Percentiles rank a stretch among this genome's conserved stretches.
phyloP scores from a whole-genome alignment of 2,797 vertebrate genomes.

The Sebastes diaconus region DNA sequence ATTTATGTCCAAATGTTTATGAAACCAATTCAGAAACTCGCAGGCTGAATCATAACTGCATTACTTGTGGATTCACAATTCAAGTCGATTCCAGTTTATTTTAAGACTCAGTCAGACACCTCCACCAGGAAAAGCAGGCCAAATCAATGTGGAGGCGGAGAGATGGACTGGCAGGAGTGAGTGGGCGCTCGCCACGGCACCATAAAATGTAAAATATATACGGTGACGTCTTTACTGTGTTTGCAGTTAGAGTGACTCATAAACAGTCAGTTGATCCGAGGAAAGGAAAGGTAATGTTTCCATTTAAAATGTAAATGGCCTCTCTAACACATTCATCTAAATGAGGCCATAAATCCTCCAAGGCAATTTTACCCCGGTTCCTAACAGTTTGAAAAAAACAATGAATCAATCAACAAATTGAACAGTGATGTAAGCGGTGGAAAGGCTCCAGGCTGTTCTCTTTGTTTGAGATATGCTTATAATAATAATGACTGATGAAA shows the following conservation, averaged over 20 bases:
- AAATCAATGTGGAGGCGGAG: slow-evolving; percentile 16
- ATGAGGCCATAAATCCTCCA: slow-evolving; percentile 59
- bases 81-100: slow-evolving; percentile 8
- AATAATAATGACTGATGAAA: slow-evolving; percentile 26
- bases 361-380: slow-evolving; percentile 11
- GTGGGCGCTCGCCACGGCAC: slow-evolving; percentile 3
- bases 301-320: slow-evolving; percentile 73
- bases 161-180: slow-evolving; percentile 15
- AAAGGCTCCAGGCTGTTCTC: slow-evolving; percentile 9
- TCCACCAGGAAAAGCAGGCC: slow-evolving; percentile 23
- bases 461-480: background rate
- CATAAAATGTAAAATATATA: slow-evolving; percentile 37
- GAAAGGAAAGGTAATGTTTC: slow-evolving; percentile 54
- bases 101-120: slow-evolving; percentile 16
- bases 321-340: slow-evolving; percentile 50
- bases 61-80: background rate
- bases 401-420: slow-evolving; percentile 56
- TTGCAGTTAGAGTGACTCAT: slow-evolving; percentile 63
- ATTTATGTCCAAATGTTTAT: background rate
- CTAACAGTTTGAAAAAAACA: slow-evolving; percentile 40
- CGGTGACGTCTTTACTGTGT: slow-evolving; percentile 57
- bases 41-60: background rate
- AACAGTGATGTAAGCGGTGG: slow-evolving; percentile 21
- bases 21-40: background rate
- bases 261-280: slow-evolving; percentile 51